phyloP scores from a whole-genome alignment of 2,113 vertebrate species.

The Gracilinanus agilis region DNA sequence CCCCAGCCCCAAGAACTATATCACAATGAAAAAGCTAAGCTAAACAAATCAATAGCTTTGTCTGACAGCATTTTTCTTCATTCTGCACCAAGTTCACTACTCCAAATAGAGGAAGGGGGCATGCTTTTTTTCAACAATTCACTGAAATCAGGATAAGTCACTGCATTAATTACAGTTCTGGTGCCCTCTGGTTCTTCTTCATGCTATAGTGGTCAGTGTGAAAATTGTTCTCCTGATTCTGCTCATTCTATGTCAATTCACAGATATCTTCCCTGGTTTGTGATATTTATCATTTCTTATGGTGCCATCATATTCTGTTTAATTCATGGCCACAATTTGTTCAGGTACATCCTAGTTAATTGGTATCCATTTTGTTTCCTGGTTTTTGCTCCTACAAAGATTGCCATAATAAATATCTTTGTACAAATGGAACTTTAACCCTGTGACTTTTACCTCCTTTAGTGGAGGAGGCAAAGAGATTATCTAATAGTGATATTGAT shows the following conservation, averaged over 20 bases:
- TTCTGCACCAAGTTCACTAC: neutral
- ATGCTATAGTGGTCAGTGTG: neutral
- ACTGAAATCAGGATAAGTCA: neutral
- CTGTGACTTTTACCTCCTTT: neutral
- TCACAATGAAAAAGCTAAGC: neutral
- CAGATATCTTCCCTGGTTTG: neutral
- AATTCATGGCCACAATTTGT: neutral
- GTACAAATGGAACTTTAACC: neutral
- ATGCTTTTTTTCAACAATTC: neutral
- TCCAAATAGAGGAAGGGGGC: neutral
- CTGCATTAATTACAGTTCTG: neutral
- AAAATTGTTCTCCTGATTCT: neutral
- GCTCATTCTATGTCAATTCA: neutral
- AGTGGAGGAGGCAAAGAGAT: neutral
- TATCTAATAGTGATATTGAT: neutral
- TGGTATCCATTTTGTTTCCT: neutral
- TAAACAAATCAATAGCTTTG: neutral
- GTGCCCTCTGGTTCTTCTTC: neutral
- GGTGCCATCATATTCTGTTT: neutral
- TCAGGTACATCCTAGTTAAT: neutral
- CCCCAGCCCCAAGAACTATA: neutral
- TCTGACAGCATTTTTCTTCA: neutral
- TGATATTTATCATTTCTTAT: neutral
- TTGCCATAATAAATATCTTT: neutral
- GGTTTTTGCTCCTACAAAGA: neutral